phyloP scores from a whole-genome alignment of 1,140 invertebrate genomes.

The Potamilus streckersoni region DNA sequence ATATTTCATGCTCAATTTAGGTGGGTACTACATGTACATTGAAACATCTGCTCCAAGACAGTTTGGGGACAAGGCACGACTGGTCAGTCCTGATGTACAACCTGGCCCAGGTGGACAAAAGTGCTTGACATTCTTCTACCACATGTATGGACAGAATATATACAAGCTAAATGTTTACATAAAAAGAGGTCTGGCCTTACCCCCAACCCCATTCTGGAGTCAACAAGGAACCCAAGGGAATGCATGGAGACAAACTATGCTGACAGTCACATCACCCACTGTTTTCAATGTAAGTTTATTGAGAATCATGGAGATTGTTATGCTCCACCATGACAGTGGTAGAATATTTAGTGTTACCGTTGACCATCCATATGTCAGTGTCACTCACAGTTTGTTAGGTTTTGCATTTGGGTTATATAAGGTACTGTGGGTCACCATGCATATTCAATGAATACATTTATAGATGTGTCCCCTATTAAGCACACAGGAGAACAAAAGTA shows the following conservation, averaged over 20 bases:
- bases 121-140: constrained; percentile 75
- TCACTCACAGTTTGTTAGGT: too few relatives aligned
- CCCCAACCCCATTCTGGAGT: constrained; percentile 33
- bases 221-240: constrained; percentile 42
- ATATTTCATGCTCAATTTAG: constrained; percentile 7
- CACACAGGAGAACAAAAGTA: too few relatives aligned
- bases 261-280: constrained; percentile 30
- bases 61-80: constrained; percentile 43
- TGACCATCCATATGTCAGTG: too few relatives aligned
- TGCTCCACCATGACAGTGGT: too few relatives aligned
- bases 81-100: constrained; percentile 46
- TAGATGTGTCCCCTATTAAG: too few relatives aligned
- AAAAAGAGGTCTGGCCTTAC: constrained; percentile 35
- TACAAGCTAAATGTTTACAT: constrained; percentile 52
- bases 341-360: too few relatives aligned
- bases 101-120: constrained; percentile 52
- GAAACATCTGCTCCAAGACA: constrained; percentile 48
- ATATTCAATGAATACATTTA: too few relatives aligned
- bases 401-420: too few relatives aligned
- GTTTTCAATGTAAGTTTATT: constrained; percentile 39
- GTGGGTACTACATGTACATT: constrained; percentile 58
- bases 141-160: constrained; percentile 78
- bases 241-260: constrained; percentile 35
- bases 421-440: too few relatives aligned
- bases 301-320: neutral